phyloP scores from a whole-genome alignment of 2,888 invertebrate species.

The Aspidiotus destructor region DNA sequence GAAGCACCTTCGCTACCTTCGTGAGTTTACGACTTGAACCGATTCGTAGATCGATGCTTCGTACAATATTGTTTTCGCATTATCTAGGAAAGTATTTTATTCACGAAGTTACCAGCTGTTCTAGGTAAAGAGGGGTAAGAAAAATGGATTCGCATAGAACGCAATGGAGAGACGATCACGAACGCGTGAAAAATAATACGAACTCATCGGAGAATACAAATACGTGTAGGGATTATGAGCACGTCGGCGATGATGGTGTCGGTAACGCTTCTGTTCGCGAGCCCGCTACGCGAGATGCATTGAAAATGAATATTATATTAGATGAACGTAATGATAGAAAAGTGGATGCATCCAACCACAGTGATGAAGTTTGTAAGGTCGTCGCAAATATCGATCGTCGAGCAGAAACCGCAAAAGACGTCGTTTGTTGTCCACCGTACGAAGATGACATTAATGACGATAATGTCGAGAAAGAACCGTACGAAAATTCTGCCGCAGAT shows the following conservation, averaged over 20 bases:
- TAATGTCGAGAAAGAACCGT: neutral
- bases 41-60: too few relatives aligned
- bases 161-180: too few relatives aligned
- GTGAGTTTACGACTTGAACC: too few relatives aligned
- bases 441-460: neutral
- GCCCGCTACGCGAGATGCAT: constrained; percentile 1
- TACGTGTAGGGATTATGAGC: too few relatives aligned
- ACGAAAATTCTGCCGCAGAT: constrained; percentile 8
- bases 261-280: constrained; percentile 1
- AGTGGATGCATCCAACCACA: neutral
- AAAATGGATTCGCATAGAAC: too few relatives aligned
- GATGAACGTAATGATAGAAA: neutral
- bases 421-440: too few relatives aligned
- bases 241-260: neutral
- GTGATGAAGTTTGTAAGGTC: neutral
- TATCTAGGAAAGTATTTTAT: neutral
- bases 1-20: too few relatives aligned
- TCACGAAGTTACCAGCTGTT: neutral
- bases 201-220: too few relatives aligned
- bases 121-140: too few relatives aligned
- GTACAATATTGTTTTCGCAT: neutral
- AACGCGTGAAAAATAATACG: too few relatives aligned
- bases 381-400: neutral
- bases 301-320: neutral
- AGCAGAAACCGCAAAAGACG: neutral